Evolutionary conservation across 2,113 vertebrate species (phyloP), one percentile per base, ranked within the genome.

Genomic region (Hoplias malabaricus): DNA sequence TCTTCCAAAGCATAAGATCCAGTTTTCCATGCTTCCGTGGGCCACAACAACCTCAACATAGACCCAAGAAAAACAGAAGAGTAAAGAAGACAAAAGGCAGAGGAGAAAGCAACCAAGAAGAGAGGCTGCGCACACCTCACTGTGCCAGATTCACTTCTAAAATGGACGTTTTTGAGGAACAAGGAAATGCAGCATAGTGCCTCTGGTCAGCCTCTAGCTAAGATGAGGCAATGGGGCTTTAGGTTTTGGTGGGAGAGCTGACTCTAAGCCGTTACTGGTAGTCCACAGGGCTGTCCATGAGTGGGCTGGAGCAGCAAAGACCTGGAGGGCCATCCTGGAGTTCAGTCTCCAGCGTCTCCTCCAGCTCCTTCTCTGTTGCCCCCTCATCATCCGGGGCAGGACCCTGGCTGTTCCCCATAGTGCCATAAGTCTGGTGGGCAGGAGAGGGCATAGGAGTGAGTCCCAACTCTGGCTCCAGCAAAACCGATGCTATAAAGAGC

Each of bases 401-500:
- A 79, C 94, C 93, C 43, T 91, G 91, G 62, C 93, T 92, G 81
- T 90, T 94, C 80, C 91, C 93, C 93, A 99, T 95, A 74, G 96
- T 92, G 36, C 98, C 98, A 0, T 99, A 99, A 80, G 92, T 93
- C 83, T 96, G 96, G 86, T 95, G 96, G 0, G 96, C 95, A 0
- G 96, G 97, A 53, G 97, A 99, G 48, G 96, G 94, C 19, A 96
- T 95, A 0, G 97, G 98, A 0, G 95, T 97, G 86, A 99, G 90
- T 79, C 92, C 94, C 89, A 98, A 87, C 88, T 98, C 96, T 0
- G 95, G 94, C 69, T 99, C 98, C 87, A 98, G 92, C 73, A 99
- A 89, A 75, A 99, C 96, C 0, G 95, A 93, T 9, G 97, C 96
- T 87, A 98, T 94, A 2, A 98, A 99, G 66, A 98, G 90, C 98